Evolutionary conservation across 2,113 vertebrate genomes (phyloP).

Genomic region (Oreochromis niloticus): DNA sequence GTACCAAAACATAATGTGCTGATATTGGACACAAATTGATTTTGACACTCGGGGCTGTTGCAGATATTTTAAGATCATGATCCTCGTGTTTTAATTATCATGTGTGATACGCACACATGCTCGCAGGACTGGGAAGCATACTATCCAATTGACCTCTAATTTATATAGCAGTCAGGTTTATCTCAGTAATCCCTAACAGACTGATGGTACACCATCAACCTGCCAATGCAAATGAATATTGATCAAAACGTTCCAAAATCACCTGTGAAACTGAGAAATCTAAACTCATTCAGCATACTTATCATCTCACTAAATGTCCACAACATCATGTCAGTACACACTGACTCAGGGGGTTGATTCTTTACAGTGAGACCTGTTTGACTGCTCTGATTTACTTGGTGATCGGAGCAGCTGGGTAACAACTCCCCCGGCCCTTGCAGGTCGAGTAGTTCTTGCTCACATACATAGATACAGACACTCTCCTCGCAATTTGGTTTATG

Average conservation of each 20-base stretch:
- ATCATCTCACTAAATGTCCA: slow-evolving; percentile 1
- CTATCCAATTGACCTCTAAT: neutral
- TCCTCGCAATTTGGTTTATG: slow-evolving; percentile 45
- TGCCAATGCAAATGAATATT: neutral
- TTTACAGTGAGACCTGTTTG: slow-evolving; percentile 45
- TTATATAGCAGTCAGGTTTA: neutral
- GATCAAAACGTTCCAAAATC: neutral
- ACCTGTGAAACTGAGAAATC: neutral
- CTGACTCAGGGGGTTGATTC: slow-evolving; percentile 37
- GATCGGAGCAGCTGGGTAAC: slow-evolving; percentile 33
- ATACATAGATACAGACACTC: neutral
- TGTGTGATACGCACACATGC: neutral
- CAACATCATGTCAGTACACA: slow-evolving; percentile 1
- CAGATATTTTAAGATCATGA: neutral
- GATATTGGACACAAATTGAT: neutral
- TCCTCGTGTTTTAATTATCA: neutral
- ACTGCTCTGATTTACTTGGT: slow-evolving; percentile 57
- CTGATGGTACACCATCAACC: neutral
- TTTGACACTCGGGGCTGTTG: neutral
- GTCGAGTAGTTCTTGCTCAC: neutral
- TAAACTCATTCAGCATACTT: neutral
- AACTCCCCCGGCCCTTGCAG: slow-evolving; percentile 6
- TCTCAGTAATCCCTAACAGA: neutral
- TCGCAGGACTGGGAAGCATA: neutral
- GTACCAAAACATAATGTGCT: neutral